These are phyloP conservation scores for Cerceris ruficornis DNA, from an alignment of 2,888 invertebrate species.

Conservation along the genomic window DNA sequence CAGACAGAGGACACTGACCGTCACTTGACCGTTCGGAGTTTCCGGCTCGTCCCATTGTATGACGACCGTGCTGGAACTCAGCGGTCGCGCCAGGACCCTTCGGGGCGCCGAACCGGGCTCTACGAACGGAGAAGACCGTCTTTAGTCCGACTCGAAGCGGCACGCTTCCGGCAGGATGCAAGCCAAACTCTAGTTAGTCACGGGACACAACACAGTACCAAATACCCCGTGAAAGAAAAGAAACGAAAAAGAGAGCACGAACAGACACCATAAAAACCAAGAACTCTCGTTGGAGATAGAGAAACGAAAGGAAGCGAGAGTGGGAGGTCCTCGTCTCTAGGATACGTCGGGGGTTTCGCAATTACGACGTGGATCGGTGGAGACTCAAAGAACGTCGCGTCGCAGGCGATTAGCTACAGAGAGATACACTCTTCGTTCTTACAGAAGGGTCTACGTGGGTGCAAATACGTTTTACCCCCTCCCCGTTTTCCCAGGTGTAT, in stretches of 20 bases:
- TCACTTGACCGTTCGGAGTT: conserved; percentile 98
- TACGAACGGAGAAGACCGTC: conserved; percentile 80
- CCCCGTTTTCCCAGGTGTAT: too few relatives aligned
- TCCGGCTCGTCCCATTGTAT: conserved; percentile 99
- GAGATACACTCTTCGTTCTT: not conserved
- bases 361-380: not conserved
- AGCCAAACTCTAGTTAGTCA: conserved; percentile 52
- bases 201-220: conserved; percentile 43
- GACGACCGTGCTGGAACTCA: conserved; percentile 97
- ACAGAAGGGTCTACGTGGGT: not conserved
- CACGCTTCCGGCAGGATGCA: conserved; percentile 1
- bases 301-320: not conserved
- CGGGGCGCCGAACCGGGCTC: conserved; percentile 98
- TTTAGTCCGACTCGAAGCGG: conserved; percentile 12
- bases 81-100: conserved; percentile 95
- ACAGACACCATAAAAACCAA: conserved; percentile 42
- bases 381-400: conserved; percentile 5
- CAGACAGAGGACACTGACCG: conserved; percentile 86
- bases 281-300: conserved; percentile 16
- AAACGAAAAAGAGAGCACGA: too few relatives aligned
- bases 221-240: conserved; percentile 27
- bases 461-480: not conserved
- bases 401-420: conserved; percentile 39
- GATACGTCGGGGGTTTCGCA: not conserved
- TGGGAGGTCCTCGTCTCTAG: conserved; percentile 18